A percentile compares a stretch with the other conserved stretches of the same genome.
phyloP scores from a whole-genome alignment of 2,113 vertebrate genomes.

The Tauraco erythrolophus region DNA sequence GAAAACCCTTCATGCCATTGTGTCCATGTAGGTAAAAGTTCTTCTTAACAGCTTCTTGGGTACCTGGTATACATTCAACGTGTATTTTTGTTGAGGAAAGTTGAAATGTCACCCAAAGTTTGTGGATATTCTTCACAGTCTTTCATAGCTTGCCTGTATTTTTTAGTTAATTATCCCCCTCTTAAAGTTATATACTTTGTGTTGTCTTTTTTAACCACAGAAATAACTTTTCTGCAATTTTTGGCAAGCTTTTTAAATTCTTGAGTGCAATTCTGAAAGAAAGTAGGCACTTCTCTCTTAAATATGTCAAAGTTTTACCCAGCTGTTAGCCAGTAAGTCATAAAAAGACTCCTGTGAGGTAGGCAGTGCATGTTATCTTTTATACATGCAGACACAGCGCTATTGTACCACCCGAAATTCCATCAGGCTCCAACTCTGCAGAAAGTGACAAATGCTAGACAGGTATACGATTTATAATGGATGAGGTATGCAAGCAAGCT shows the following conservation, averaged over 20 bases:
- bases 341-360: conserved; percentile 19
- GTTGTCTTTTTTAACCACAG: neutral
- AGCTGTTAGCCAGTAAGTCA: conserved; percentile 2
- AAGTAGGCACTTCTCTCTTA: conserved; percentile 1
- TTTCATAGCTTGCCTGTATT: neutral
- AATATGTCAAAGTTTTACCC: neutral
- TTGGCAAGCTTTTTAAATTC: neutral
- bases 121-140: neutral
- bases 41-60: neutral
- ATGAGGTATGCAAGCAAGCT: conserved; percentile 53
- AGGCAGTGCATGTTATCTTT: conserved; percentile 49
- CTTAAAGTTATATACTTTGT: neutral
- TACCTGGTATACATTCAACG: neutral
- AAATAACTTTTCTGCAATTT: neutral
- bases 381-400: conserved; percentile 36
- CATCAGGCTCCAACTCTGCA: conserved; percentile 48
- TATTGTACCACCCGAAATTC: conserved; percentile 61
- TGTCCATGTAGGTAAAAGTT: neutral
- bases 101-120: neutral
- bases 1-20: accelerated
- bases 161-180: neutral
- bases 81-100: neutral
- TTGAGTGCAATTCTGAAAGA: neutral
- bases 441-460: conserved; percentile 60
- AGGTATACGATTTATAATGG: conserved; percentile 56